These are phyloP conservation scores for Epizoanthus stellaris DNA, from an alignment of 92 coral and sea anemone species.

Conservation along the genomic window DNA sequence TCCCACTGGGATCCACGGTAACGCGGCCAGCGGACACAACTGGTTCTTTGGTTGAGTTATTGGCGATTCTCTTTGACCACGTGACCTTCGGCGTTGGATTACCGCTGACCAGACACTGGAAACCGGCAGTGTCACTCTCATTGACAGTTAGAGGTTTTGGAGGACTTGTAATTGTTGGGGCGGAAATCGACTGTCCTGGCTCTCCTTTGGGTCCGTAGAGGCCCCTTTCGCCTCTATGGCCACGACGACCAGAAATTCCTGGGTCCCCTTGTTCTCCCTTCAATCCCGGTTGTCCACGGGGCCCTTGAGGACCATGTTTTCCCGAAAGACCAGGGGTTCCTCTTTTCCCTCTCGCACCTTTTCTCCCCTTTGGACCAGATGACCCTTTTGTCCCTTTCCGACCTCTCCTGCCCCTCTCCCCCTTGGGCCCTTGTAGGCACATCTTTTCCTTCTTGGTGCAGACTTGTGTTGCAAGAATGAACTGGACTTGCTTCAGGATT, in stretches of 20 bases:
- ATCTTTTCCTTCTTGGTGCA: too few relatives aligned
- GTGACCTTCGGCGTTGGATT: not conserved
- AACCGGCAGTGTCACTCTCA: not conserved
- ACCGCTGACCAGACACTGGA: not conserved
- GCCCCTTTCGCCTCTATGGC: not conserved
- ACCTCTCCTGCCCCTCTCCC: conserved; percentile 47
- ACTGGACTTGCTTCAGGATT: not conserved
- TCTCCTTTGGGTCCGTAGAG: not conserved
- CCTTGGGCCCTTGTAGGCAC: conserved; percentile 47
- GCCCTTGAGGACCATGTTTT: not conserved
- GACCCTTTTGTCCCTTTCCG: conserved; percentile 22
- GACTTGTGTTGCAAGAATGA: conserved; percentile 20
- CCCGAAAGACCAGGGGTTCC: not conserved
- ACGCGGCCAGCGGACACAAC: not conserved
- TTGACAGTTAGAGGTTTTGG: not conserved
- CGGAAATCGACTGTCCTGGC: not conserved
- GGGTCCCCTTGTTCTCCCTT: not conserved
- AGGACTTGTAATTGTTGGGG: not conserved
- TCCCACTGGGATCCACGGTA: conserved; percentile 30
- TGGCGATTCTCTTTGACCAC: not conserved
- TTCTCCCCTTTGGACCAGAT: conserved; percentile 13
- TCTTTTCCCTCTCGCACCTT: not conserved
- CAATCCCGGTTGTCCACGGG: not conserved
- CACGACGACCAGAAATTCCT: not conserved
- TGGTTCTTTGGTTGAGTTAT: not conserved